Conservation (phyloP, 2,797 vertebrate species). For the Hylomyscus alleni region DNA sequence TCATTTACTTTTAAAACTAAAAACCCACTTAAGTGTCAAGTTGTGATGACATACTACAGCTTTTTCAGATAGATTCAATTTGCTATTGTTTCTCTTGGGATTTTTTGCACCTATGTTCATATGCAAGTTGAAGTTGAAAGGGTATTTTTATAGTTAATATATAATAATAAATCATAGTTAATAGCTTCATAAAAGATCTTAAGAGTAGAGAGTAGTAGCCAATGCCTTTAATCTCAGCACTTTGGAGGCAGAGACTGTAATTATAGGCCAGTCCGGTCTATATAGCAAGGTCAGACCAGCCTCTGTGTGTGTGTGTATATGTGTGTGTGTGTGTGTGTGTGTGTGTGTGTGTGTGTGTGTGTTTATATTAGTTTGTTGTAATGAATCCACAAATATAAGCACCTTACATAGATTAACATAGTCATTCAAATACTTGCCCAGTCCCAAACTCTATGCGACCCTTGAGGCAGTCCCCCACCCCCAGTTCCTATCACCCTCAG, state of each 20-base stretch:
- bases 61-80: neutral
- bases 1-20: conserved; percentile 15
- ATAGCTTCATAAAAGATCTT: neutral
- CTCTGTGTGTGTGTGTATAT: neutral
- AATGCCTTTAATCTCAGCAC: neutral
- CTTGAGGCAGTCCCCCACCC: neutral
- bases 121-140: neutral
- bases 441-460: neutral
- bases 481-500: neutral
- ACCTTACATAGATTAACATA: neutral
- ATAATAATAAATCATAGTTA: neutral
- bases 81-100: neutral
- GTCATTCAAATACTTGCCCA: neutral
- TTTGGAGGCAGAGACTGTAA: neutral
- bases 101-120: neutral
- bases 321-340: neutral
- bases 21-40: neutral
- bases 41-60: neutral
- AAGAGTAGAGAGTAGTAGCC: neutral
- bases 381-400: neutral
- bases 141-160: neutral
- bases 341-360: no score
- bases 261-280: neutral
- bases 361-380: neutral
- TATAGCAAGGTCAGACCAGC: neutral